Percentiles rank a stretch among this genome's conserved stretches.
Conservation (phyloP, 2,113 vertebrate species). For the Vireo altiloquus region DNA sequence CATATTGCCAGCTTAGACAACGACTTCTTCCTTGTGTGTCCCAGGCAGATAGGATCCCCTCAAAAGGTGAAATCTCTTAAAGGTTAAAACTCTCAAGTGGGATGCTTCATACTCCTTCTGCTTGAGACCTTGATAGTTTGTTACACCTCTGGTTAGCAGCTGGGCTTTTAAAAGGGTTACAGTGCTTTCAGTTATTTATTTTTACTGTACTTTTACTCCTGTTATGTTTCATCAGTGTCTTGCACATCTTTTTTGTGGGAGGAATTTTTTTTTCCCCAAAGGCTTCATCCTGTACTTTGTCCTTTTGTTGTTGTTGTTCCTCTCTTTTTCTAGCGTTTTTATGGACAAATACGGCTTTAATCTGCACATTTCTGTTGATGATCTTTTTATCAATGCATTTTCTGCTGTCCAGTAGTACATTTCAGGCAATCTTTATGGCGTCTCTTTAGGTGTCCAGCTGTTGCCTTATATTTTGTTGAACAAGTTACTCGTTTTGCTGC, state of each 20-base stretch:
- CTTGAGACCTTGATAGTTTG: background rate
- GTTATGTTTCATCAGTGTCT: background rate
- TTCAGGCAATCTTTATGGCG: background rate
- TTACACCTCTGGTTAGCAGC: background rate
- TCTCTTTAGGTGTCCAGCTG: background rate
- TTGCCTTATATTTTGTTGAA: background rate
- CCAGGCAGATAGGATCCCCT: background rate
- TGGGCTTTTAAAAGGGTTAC: background rate
- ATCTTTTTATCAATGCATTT: background rate
- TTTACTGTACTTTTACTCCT: background rate
- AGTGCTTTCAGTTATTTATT: background rate
- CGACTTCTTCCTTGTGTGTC: background rate
- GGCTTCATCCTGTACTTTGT: background rate
- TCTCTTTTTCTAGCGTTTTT: background rate
- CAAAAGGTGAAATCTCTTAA: background rate
- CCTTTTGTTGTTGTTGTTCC: background rate
- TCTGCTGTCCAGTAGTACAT: background rate
- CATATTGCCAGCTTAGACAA: background rate
- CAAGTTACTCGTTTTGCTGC: background rate
- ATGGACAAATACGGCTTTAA: background rate
- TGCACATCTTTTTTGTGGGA: background rate
- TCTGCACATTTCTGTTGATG: background rate
- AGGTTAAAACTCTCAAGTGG: background rate
- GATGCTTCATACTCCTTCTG: rapidly evolving
- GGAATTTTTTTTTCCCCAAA: background rate